Conservation (phyloP, 1,140 invertebrate genomes). For the Vollenhovia emeryi region DNA sequence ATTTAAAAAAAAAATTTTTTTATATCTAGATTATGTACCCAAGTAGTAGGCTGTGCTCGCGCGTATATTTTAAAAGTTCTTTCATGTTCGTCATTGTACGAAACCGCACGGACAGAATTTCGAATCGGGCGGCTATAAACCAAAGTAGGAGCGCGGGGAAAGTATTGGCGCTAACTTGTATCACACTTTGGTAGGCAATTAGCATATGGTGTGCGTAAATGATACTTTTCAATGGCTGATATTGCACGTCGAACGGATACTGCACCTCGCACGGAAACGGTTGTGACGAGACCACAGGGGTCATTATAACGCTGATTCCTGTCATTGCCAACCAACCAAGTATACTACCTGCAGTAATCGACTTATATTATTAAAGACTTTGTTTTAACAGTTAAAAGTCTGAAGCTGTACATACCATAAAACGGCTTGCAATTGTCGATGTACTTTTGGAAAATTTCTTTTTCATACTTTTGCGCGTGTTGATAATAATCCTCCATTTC, state of each 20-base stretch:
- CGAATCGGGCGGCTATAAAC: conserved; percentile 52
- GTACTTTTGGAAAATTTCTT: conserved; percentile 62
- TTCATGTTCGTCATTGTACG: neutral
- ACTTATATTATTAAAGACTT: neutral
- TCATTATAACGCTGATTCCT: conserved; percentile 50
- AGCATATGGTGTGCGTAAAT: conserved; percentile 39
- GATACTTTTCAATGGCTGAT: conserved; percentile 21
- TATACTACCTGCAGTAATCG: conserved; percentile 3
- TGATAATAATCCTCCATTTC: conserved; percentile 67
- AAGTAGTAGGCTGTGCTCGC: conserved; percentile 49
- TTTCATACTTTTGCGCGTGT: conserved; percentile 52
- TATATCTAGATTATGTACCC: conserved; percentile 35
- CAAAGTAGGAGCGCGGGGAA: conserved; percentile 48
- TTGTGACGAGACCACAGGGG: conserved; percentile 63
- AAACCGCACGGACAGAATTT: conserved; percentile 49
- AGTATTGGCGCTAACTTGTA: conserved; percentile 23
- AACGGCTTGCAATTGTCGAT: conserved; percentile 54
- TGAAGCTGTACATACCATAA: conserved; percentile 39
- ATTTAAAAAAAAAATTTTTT: neutral
- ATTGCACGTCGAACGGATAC: conserved; percentile 43
- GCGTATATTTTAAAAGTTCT: neutral
- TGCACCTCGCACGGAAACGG: neutral
- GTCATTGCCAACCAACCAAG: conserved; percentile 31
- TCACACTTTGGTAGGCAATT: neutral
- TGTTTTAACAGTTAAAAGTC: neutral